Conservation (phyloP, 1,140 invertebrate species). For the Drosophila persimilis region DNA sequence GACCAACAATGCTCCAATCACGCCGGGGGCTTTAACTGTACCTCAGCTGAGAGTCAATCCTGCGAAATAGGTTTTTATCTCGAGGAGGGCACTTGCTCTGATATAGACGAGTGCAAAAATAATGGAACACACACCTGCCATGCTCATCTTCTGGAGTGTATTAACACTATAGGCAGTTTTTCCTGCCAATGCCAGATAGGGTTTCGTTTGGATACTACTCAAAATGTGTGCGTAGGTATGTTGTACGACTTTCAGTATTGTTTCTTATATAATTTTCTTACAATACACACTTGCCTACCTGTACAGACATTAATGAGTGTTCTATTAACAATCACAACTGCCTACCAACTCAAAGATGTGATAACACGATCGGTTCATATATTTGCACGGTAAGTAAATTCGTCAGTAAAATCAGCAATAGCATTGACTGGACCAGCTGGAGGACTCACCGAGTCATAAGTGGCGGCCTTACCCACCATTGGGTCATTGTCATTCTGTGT, state of each 20-base stretch:
- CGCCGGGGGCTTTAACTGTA: constrained; percentile 89
- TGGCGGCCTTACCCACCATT: no score
- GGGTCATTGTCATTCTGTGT: no score
- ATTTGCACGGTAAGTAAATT: constrained; percentile 86
- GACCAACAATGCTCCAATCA: constrained; percentile 89
- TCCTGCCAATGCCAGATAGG: constrained; percentile 90
- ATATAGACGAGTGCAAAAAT: constrained; percentile 90
- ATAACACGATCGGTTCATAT: constrained; percentile 95
- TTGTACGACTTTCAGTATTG: constrained; percentile 40
- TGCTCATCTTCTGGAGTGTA: constrained; percentile 88
- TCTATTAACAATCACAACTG: constrained; percentile 85
- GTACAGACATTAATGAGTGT: constrained; percentile 87
- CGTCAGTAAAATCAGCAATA: no score
- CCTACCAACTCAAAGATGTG: constrained; percentile 90
- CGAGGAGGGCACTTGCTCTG: constrained; percentile 80
- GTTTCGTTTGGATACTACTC: constrained; percentile 87
- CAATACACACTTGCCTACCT: neutral
- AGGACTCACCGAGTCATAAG: no score
- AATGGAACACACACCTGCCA: constrained; percentile 84
- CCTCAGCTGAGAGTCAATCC: constrained; percentile 8
- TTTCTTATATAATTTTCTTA: neutral
- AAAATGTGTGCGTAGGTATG: constrained; percentile 88
- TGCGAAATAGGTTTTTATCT: constrained; percentile 63
- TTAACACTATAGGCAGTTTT: constrained; percentile 91
- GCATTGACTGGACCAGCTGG: no score